A percentile compares a stretch with the other conserved stretches of the same genome.
Conservation (phyloP, 2,797 vertebrate species). For the Carcharodon carcharias region DNA sequence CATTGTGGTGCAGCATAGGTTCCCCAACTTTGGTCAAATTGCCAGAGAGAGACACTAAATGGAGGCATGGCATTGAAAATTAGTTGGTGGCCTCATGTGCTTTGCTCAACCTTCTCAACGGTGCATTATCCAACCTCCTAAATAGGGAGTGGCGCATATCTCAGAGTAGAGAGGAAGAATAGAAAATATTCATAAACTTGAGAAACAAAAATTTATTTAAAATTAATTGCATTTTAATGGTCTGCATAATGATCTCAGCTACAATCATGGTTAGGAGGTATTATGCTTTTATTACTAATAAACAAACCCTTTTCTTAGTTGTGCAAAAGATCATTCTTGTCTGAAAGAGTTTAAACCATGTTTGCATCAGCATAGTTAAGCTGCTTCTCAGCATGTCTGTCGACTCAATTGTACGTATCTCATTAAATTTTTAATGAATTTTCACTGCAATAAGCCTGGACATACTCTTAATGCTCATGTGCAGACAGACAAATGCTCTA, state of each 20-base stretch:
- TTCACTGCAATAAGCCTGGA: constrained; percentile 15
- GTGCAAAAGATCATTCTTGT: neutral
- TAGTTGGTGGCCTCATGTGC: no score
- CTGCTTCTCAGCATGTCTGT: neutral
- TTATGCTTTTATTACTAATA: neutral
- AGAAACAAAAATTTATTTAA: neutral
- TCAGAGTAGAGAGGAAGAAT: neutral
- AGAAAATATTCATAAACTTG: neutral
- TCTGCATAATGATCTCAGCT: neutral
- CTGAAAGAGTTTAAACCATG: neutral
- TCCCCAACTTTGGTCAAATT: neutral
- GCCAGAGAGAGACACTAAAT: neutral
- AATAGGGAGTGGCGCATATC: neutral
- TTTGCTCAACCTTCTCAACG: neutral
- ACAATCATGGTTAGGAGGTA: neutral
- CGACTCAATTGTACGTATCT: neutral
- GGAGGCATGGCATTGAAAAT: neutral
- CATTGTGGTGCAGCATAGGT: neutral
- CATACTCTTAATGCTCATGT: neutral
- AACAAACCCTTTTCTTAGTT: neutral
- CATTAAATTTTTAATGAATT: constrained; percentile 33
- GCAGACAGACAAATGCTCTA: neutral
- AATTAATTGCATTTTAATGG: neutral
- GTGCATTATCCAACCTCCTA: neutral
- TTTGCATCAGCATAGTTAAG: neutral